Conservation (phyloP, 35 echinoderm and acorn worm species). For the Apostichopus parvimensis region DNA sequence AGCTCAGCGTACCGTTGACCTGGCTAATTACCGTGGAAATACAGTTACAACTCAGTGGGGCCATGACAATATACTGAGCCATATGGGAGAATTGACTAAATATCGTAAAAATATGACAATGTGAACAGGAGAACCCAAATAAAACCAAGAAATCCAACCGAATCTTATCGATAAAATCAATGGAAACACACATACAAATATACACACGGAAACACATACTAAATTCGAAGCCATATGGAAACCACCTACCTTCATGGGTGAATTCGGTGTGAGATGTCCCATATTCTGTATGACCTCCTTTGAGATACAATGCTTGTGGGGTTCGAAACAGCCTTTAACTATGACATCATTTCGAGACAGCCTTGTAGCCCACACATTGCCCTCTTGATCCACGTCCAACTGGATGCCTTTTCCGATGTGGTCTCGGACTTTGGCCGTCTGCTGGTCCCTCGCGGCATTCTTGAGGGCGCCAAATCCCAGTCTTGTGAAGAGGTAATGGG, state of each 20-base stretch:
- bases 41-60: no score
- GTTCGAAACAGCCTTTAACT: slow-evolving; percentile 91
- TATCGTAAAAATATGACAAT: no score
- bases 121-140: no score
- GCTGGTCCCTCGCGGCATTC: slow-evolving; percentile 71
- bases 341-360: slow-evolving; percentile 92
- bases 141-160: no score
- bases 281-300: slow-evolving; percentile 77
- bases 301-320: slow-evolving; percentile 93
- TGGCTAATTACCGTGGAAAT: no score
- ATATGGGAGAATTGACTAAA: no score
- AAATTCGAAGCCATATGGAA: no score
- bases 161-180: no score
- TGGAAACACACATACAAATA: no score
- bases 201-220: no score
- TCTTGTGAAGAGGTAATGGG: slow-evolving; percentile 30
- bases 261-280: slow-evolving; percentile 71
- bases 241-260: slow-evolving; percentile 79
- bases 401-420: slow-evolving; percentile 95
- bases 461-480: slow-evolving; percentile 81
- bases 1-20: no score
- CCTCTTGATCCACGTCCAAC: slow-evolving; percentile 83
- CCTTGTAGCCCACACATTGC: slow-evolving; percentile 94
- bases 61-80: no score
- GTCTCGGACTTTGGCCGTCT: slow-evolving; percentile 70